Base-by-base conservation (phyloP, 2,888 invertebrate species). In the Odontomyia ornata region DNA sequence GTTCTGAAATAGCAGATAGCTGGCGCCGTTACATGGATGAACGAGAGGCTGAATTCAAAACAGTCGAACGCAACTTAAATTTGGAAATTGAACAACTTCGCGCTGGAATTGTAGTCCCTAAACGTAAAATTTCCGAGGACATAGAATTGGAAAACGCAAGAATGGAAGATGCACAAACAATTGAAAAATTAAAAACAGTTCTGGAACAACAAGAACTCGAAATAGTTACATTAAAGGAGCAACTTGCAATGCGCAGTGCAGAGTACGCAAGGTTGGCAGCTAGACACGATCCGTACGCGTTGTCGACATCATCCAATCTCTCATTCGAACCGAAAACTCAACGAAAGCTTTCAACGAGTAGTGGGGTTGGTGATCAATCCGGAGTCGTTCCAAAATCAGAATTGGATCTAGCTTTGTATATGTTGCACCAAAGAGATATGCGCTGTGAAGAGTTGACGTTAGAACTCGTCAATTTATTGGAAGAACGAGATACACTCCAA, bases 341-440 rank as follows among this genome's bases (percentile, higher is more conserved):
- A 56, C 21, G 43, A 57, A 76, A 69, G 62, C 15, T 27, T 18
- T 69, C 77, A n/a, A 60, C 21, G 21, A 60, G 73, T 23, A 75
- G 73, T 57, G 47, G 43, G n/a, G 30, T 21, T 18, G 4, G 30
- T 1, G 76, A 77, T 23, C 57, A 75, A 18, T 21, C 52, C 27
- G 65, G 76, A 5, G 46, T 76, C 64, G 83, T 86, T 1, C 82
- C 84, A 0, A 88, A 91, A 82, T 90, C 91, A 0, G 94, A 95
- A 84, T 86, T 95, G 75, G 95, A 95, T 83, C 87, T 94, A 73
- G 94, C 95, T 0, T 85, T 95, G 57, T 95, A 95, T 83, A 93
- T 94, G 92, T 87, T 96, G 73, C 95, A 96, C 84, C 94, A 95
- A 83, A 89, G 95, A 80, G 95, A 96, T 81, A 93, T 95, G 77